Evolutionary conservation across 2,888 invertebrate genomes (phyloP).

Genomic region (Omphaloscelis lunosa): DNA sequence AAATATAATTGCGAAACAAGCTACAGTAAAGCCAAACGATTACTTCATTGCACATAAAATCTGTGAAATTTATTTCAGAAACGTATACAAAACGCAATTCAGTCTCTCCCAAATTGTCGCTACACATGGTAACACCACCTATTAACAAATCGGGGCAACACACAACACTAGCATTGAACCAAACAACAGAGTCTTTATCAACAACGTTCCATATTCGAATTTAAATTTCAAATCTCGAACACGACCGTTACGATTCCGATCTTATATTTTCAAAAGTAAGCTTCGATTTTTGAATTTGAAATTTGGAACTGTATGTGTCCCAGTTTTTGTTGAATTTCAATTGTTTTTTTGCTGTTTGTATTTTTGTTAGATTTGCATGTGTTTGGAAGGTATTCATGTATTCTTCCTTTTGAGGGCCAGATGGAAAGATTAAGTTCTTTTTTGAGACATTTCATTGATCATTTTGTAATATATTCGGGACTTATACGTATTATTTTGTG

Average conservation of each 20-base stretch:
- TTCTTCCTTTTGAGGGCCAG: conserved; percentile 37
- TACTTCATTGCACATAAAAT: not conserved
- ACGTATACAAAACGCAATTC: not conserved
- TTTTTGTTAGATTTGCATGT: conserved; percentile 35
- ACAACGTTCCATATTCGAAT: conserved; percentile 65
- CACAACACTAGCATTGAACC: conserved; percentile 57
- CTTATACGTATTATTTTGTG: not conserved
- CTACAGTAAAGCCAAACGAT: not conserved
- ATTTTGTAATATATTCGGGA: conserved; percentile 34
- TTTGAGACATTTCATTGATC: conserved; percentile 29
- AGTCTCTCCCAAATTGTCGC: not conserved
- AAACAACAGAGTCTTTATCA: conserved; percentile 61
- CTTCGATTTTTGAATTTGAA: conserved; percentile 56
- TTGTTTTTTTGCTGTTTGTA: conserved; percentile 40
- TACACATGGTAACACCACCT: conserved; percentile 42
- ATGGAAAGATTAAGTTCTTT: conserved; percentile 41
- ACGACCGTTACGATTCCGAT: conserved; percentile 53
- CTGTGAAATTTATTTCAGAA: not conserved
- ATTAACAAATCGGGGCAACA: conserved; percentile 56
- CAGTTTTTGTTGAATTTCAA: conserved; percentile 60
- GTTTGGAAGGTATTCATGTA: conserved; percentile 46
- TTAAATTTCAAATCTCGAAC: conserved; percentile 67
- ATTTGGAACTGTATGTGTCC: conserved; percentile 52
- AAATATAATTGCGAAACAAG: not conserved
- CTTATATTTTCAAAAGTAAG: conserved; percentile 51